These are phyloP conservation scores for Palloptera scutellata DNA, from an alignment of 2,888 invertebrate species.

Conservation along the genomic window DNA sequence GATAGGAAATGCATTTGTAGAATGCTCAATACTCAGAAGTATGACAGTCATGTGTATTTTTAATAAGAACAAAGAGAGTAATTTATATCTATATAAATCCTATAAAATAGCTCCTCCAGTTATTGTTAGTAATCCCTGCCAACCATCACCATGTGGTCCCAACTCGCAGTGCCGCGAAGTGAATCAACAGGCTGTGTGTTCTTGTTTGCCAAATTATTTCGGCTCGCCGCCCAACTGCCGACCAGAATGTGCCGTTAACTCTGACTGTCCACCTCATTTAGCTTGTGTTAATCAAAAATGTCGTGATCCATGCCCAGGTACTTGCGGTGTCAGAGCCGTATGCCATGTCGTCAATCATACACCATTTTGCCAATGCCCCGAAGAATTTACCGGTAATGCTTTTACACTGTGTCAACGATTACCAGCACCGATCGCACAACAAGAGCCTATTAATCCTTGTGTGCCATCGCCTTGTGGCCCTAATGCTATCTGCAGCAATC, in stretches of 20 bases:
- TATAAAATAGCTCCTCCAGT: slow-evolving; percentile 42
- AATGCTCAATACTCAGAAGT: slow-evolving; percentile 68
- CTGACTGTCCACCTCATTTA: slow-evolving; percentile 74
- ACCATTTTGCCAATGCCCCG: slow-evolving; percentile 73
- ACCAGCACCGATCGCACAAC: slow-evolving; percentile 53
- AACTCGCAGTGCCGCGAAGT: slow-evolving; percentile 77
- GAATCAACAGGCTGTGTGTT: slow-evolving; percentile 75
- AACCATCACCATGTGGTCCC: slow-evolving; percentile 80
- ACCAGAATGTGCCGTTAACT: slow-evolving; percentile 78
- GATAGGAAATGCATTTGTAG: slow-evolving; percentile 76
- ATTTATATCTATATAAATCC: neutral
- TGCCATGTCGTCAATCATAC: slow-evolving; percentile 77
- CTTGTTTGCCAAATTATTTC: slow-evolving; percentile 73
- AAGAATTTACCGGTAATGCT: slow-evolving; percentile 77
- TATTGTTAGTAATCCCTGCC: slow-evolving; percentile 67
- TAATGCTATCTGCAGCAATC: slow-evolving; percentile 69
- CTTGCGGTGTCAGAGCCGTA: slow-evolving; percentile 75
- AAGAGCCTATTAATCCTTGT: slow-evolving; percentile 67
- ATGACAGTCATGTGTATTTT: slow-evolving; percentile 55
- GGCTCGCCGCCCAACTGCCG: slow-evolving; percentile 80
- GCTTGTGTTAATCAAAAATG: slow-evolving; percentile 79
- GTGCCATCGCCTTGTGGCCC: slow-evolving; percentile 71
- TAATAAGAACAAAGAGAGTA: too few relatives aligned
- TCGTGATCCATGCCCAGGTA: slow-evolving; percentile 77
- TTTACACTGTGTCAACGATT: slow-evolving; percentile 70